These are phyloP conservation scores for Hippolais icterina DNA, from an alignment of 2,113 vertebrate species.

Conservation along the genomic window DNA sequence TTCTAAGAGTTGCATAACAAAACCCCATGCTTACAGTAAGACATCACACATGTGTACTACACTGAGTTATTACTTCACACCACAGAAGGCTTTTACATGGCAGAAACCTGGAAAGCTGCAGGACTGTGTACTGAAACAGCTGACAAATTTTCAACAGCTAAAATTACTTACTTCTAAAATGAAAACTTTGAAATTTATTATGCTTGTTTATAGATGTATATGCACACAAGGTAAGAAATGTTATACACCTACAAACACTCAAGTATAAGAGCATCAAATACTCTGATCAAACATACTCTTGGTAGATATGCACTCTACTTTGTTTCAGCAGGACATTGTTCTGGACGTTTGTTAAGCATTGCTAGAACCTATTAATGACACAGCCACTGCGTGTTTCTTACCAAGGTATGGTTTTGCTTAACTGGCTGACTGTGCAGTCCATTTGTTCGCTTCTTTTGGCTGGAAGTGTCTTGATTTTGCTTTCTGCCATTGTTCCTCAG, in stretches of 20 bases:
- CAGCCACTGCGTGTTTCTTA: conserved; percentile 46
- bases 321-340: background rate
- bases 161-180: background rate
- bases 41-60: background rate
- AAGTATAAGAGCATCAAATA: background rate
- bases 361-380: background rate
- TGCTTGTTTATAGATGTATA: background rate
- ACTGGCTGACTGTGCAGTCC: conserved; percentile 75
- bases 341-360: background rate
- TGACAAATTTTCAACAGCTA: background rate
- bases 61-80: background rate
- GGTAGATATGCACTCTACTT: background rate
- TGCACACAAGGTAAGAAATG: background rate
- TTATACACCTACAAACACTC: background rate
- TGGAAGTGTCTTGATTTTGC: conserved; percentile 82
- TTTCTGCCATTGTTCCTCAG: conserved; percentile 84
- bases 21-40: background rate
- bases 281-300: background rate
- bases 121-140: background rate
- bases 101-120: background rate
- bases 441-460: conserved; percentile 83
- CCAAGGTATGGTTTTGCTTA: conserved; percentile 69
- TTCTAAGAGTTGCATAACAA: background rate
- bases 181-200: background rate
- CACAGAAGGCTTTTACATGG: background rate